phyloP scores from a whole-genome alignment of 2,113 vertebrate species.

The Paedocypris sp. region DNA sequence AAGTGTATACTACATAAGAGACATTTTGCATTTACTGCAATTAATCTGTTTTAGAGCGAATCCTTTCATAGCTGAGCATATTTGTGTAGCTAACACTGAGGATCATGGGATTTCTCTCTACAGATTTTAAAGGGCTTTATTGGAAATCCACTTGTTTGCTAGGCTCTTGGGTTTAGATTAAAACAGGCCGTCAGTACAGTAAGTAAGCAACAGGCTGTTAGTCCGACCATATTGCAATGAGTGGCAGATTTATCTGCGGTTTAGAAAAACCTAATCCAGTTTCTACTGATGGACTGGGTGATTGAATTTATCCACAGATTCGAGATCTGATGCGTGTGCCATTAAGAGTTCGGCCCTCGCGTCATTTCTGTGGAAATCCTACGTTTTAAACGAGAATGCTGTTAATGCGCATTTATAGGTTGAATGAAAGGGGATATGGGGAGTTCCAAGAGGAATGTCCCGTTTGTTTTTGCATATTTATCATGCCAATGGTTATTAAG shows the following conservation, averaged over 20 bases:
- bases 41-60: slow-evolving; percentile 13
- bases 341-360: neutral
- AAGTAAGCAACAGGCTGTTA: slow-evolving; percentile 42
- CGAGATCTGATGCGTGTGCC: neutral
- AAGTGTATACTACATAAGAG: neutral
- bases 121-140: slow-evolving; percentile 61
- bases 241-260: slow-evolving; percentile 27
- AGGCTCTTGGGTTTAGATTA: slow-evolving; percentile 63
- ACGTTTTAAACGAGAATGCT: no score
- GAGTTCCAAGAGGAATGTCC: no score
- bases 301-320: slow-evolving; percentile 14
- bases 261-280: slow-evolving; percentile 33
- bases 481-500: no score
- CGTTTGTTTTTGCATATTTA: no score
- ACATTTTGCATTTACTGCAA: slow-evolving; percentile 11
- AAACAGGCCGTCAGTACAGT: slow-evolving; percentile 58
- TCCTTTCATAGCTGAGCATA: slow-evolving; percentile 30
- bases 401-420: no score
- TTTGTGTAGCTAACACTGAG: slow-evolving; percentile 37
- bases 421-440: no score
- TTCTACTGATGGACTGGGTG: slow-evolving; percentile 31
- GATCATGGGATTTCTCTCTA: slow-evolving; percentile 47
- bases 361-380: no score
- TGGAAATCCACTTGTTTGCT: slow-evolving; percentile 65
- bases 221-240: slow-evolving; percentile 49